A percentile compares a stretch with the other conserved stretches of the same genome.
Conservation (phyloP, 2,888 invertebrate species). For the Orthosia gothica region DNA sequence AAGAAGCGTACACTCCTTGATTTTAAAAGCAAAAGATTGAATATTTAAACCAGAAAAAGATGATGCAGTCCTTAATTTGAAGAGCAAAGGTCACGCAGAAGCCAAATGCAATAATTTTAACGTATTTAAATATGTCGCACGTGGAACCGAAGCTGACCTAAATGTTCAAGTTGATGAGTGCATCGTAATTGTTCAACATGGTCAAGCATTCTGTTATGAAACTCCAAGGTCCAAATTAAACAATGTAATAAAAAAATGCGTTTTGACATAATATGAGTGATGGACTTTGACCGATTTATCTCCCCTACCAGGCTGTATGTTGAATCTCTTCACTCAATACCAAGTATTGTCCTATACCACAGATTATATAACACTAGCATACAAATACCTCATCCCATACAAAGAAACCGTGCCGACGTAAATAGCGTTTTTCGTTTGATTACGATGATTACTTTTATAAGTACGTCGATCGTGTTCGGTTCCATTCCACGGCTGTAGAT, state of each 20-base stretch:
- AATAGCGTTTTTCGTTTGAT: too few relatives aligned
- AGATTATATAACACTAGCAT: too few relatives aligned
- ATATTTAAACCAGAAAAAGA: slow-evolving; percentile 3
- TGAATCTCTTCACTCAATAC: too few relatives aligned
- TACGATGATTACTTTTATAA: too few relatives aligned
- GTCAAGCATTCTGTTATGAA: slow-evolving; percentile 25
- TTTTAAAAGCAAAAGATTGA: slow-evolving; percentile 13
- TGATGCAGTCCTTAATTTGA: slow-evolving; percentile 14
- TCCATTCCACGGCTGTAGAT: too few relatives aligned
- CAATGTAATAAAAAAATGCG: too few relatives aligned
- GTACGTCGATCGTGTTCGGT: too few relatives aligned
- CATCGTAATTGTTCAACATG: slow-evolving; percentile 56
- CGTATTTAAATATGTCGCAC: slow-evolving; percentile 55
- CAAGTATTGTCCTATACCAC: slow-evolving; percentile 9
- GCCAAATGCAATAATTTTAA: slow-evolving; percentile 29
- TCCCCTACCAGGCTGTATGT: neutral
- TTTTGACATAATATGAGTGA: neutral
- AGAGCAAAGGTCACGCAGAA: slow-evolving; percentile 26
- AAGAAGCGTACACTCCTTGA: slow-evolving; percentile 1
- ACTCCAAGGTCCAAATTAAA: slow-evolving; percentile 33
- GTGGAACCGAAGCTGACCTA: slow-evolving; percentile 62
- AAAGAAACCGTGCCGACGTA: too few relatives aligned
- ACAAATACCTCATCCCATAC: too few relatives aligned
- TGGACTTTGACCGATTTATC: slow-evolving; percentile 11
- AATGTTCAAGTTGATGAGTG: slow-evolving; percentile 54